Conservation (phyloP, 2,888 invertebrate genomes). For the Agrochola circellaris region DNA sequence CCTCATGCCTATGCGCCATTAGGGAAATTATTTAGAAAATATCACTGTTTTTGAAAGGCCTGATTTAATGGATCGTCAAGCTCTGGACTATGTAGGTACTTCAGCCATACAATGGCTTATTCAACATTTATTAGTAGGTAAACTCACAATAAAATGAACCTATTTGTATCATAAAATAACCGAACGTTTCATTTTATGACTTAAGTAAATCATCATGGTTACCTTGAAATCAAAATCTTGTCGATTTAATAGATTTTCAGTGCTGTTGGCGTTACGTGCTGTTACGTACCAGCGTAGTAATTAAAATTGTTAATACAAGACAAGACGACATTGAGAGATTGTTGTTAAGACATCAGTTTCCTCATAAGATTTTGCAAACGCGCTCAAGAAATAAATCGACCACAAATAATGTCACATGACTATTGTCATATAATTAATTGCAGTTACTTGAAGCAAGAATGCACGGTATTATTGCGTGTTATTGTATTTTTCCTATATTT, state of each 20-base stretch:
- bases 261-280: conserved; percentile 18
- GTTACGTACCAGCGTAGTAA: conserved; percentile 21
- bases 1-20: conserved; percentile 42
- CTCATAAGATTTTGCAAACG: conserved; percentile 9
- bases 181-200: not conserved
- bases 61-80: conserved; percentile 36
- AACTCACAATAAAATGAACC: not conserved
- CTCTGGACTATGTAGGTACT: conserved; percentile 17
- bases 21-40: conserved; percentile 51
- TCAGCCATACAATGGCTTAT: not conserved
- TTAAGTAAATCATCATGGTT: not conserved
- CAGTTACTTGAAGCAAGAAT: conserved; percentile 32
- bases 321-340: no score
- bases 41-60: conserved; percentile 33
- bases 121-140: conserved; percentile 11
- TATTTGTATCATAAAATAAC: conserved; percentile 3
- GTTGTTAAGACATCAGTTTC: conserved; percentile 13
- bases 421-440: conserved; percentile 28
- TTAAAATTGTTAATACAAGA: conserved; percentile 12
- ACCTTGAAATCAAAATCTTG: conserved; percentile 17
- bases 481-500: conserved; percentile 33
- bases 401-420: conserved; percentile 23
- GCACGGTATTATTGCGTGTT: conserved; percentile 21
- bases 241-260: conserved; percentile 7
- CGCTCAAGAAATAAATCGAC: conserved; percentile 21